Evolutionary conservation across 2,888 invertebrate species (phyloP).

Genomic region (Thecophora atra): DNA sequence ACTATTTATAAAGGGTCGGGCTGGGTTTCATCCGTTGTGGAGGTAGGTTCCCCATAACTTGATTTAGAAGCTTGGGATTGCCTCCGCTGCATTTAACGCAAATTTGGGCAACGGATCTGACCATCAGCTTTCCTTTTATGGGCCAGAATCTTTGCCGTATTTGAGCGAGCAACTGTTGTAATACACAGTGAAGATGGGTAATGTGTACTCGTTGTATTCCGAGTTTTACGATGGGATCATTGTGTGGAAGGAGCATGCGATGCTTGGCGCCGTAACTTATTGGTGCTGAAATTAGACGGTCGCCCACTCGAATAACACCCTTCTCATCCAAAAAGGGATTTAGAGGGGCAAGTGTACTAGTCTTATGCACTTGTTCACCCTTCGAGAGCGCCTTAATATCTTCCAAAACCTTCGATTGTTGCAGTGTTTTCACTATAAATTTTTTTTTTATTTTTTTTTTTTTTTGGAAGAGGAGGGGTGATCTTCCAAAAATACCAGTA

Average conservation of each 20-base stretch:
- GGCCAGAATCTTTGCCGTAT: constrained; percentile 31
- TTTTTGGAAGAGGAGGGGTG: no score
- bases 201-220: constrained; percentile 18
- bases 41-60: constrained; percentile 23
- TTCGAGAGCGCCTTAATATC: no score
- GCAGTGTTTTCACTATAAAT: no score
- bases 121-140: constrained; percentile 18
- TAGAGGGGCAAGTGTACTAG: no score
- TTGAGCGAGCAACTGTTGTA: not conserved
- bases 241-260: constrained; percentile 47
- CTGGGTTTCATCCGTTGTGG: not conserved
- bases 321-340: no score
- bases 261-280: no score
- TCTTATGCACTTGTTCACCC: no score
- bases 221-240: constrained; percentile 32
- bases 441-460: no score
- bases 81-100: constrained; percentile 37
- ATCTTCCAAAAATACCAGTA: no score
- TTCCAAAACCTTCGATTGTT: no score
- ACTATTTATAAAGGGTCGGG: constrained; percentile 16
- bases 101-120: constrained; percentile 32
- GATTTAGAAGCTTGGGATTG: not conserved
- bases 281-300: no score
- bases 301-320: no score
- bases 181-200: constrained; percentile 18